Percentiles rank a stretch among this genome's conserved stretches.
These are phyloP conservation scores for Sebastolobus altivelis DNA, from an alignment of 2,797 vertebrate genomes.

Conservation along the genomic window DNA sequence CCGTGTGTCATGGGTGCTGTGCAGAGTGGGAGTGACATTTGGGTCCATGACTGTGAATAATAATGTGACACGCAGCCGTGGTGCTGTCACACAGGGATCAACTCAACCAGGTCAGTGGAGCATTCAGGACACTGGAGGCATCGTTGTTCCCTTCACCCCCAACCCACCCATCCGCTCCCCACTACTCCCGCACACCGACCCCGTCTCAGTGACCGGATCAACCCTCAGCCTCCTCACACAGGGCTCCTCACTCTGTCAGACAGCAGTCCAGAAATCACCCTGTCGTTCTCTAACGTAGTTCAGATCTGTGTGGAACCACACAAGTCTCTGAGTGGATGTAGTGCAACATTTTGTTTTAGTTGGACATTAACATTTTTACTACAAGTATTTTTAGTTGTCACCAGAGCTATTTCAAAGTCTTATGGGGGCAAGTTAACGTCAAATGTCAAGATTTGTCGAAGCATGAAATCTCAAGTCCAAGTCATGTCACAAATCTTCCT, in stretches of 20 bases:
- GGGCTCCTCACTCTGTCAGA: slow-evolving; percentile 41
- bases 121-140: slow-evolving; percentile 56
- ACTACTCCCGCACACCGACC: slow-evolving; percentile 5
- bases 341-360: neutral
- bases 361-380: neutral
- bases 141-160: slow-evolving; percentile 42
- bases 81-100: slow-evolving; percentile 71
- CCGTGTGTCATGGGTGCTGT: slow-evolving; percentile 21
- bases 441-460: slow-evolving; percentile 6
- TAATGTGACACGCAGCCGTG: slow-evolving; percentile 75
- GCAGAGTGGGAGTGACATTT: slow-evolving; percentile 58
- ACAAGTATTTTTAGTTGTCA: neutral
- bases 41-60: slow-evolving; percentile 64
- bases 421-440: neutral
- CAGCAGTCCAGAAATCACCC: slow-evolving; percentile 32
- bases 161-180: slow-evolving; percentile 8
- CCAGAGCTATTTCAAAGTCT: neutral
- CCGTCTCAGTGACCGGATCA: slow-evolving; percentile 53
- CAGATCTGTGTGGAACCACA: neutral
- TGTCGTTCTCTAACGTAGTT: slow-evolving; percentile 16
- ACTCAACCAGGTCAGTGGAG: slow-evolving; percentile 59
- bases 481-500: neutral
- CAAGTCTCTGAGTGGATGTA: neutral
- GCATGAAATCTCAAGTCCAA: neutral
- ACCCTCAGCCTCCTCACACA: slow-evolving; percentile 35